Conservation (phyloP, 2,113 vertebrate genomes). For the Paracyprichromis sp. region DNA sequence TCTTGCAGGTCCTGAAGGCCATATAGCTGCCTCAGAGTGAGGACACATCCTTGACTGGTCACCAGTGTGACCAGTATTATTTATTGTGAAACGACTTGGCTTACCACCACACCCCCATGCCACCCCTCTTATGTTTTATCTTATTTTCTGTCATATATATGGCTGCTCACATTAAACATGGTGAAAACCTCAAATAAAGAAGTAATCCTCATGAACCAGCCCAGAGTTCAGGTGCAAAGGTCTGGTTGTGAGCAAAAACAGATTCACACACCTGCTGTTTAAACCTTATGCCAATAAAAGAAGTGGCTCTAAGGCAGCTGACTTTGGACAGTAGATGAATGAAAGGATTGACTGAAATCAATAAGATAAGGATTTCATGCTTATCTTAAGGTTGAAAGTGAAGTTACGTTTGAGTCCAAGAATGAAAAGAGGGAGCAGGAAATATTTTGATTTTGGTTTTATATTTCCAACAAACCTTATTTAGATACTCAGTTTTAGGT, state of each 20-base stretch:
- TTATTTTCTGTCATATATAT: background rate
- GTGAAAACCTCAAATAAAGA: background rate
- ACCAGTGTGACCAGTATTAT: background rate
- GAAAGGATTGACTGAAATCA: background rate
- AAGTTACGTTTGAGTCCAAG: background rate
- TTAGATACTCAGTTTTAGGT: background rate
- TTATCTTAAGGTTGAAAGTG: background rate
- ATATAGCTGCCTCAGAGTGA: background rate
- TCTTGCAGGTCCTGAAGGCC: background rate
- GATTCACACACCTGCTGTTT: background rate
- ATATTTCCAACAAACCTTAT: background rate
- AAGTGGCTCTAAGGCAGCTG: background rate
- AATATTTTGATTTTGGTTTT: background rate
- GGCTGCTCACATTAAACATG: background rate
- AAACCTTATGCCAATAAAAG: background rate
- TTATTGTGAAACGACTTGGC: background rate
- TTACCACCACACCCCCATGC: background rate
- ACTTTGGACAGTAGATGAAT: background rate
- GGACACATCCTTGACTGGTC: background rate
- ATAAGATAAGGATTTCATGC: background rate
- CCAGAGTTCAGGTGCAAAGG: background rate
- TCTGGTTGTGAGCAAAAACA: background rate
- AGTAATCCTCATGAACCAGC: background rate
- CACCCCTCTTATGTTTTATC: background rate
- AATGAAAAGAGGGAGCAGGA: background rate